These are phyloP conservation scores for Chrosomus eos DNA, from an alignment of 2,797 vertebrate species.

Conservation along the genomic window DNA sequence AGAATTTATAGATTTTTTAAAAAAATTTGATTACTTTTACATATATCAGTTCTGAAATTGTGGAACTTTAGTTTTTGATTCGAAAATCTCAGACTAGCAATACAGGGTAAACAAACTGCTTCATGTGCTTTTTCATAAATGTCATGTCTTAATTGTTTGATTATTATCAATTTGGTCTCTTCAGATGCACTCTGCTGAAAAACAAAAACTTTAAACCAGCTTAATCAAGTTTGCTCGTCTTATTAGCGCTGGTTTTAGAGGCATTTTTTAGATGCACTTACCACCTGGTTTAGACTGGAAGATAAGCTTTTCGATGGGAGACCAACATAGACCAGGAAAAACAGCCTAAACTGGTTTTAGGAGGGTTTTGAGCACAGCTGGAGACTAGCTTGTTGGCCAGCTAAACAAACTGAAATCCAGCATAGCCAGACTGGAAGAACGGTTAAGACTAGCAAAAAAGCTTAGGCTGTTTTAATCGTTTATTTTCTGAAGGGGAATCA, in stretches of 20 bases:
- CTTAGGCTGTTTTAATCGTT: background rate
- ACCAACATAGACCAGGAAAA: background rate
- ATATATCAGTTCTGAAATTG: slow-evolving; percentile 26
- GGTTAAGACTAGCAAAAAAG: slow-evolving; percentile 4
- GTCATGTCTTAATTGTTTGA: background rate
- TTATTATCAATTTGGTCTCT: background rate
- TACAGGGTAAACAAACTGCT: slow-evolving; percentile 59
- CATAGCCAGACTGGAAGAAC: background rate
- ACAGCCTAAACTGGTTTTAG: background rate
- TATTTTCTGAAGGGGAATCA: background rate
- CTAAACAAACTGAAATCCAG: background rate
- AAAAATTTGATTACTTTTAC: slow-evolving; percentile 6
- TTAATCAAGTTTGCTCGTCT: slow-evolving; percentile 8
- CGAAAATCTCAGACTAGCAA: slow-evolving; percentile 54
- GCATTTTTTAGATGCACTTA: background rate
- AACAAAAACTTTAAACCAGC: background rate
- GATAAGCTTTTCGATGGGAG: background rate
- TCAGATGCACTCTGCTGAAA: background rate
- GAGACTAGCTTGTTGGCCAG: background rate
- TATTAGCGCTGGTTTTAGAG: background rate
- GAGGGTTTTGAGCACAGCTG: background rate
- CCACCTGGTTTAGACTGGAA: background rate
- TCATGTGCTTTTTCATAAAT: slow-evolving; percentile 39
- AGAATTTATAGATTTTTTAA: background rate
- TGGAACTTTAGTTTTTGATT: slow-evolving; percentile 43